Base-by-base conservation (phyloP, 1,140 invertebrate species). In the Caligus rogercresseyi region DNA sequence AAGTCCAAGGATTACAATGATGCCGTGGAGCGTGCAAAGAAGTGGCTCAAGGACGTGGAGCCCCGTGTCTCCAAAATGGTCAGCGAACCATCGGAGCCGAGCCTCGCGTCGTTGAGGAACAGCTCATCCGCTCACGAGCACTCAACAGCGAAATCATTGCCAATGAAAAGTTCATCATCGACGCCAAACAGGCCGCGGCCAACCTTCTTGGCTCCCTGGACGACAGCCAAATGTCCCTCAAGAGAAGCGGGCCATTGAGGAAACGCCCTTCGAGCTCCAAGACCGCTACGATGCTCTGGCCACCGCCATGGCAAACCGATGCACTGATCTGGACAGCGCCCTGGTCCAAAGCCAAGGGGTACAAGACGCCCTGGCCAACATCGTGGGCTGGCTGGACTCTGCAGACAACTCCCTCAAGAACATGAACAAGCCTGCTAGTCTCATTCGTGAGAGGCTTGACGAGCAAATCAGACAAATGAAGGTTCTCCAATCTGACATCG, bases 291-390 rank as follows among this genome's bases (percentile, higher is more conserved):
- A 77, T 57, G 81, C 87, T 65, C 70, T 92, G 13, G 76, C 78
- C 55, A 80, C 80, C 64, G 80, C 81, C 0, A 73, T 90, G 14
- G 79, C 80, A 13, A 81, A 85, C 3, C 82, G 85, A n/a, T 90
- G 88, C 69, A 81, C 85, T 66, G 80, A 84, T 52, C 73, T 96
- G 53, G 89, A 95, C 67, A 85, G 85, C 0, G 89, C 89, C 0
- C 74, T 95, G 25, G 82, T 92, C 3, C 87, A 93, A 72, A 89
- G 87, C 59, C 90, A 95, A 74, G 89, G 87, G n/a, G 83, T 95
- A 13, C 87, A 93, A 71, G 89, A 93, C 72, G 87, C 89, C 7
- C 76, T 94, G 0, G 89, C 94, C 69, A 80, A 84, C 58, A 78
- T 95, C 7, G 80, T 86, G 3, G 73, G 77, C 54, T 95, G 90